Base-by-base conservation (phyloP, 2,888 invertebrate species). In the Parnassius apollo region DNA sequence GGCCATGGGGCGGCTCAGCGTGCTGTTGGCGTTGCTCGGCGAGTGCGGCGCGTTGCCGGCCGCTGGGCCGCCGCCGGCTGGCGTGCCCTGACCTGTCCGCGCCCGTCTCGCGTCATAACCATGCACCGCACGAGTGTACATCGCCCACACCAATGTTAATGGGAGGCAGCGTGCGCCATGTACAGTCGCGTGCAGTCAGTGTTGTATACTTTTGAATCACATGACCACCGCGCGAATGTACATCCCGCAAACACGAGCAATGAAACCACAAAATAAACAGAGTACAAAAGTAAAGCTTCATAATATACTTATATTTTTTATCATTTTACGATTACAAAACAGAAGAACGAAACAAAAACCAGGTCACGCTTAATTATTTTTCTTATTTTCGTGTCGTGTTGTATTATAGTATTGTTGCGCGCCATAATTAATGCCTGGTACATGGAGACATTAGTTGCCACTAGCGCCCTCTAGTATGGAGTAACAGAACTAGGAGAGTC, bases 1-100 rank as follows among this genome's bases (percentile, higher is more conserved):
- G 63, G 98, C 98, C 96, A 99, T 98, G 69, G 98, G 98, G 74
- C 98, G 94, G 87, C 97, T 98, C 68, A 98, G 93, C 69, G 98
- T 98, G 89, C 96, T 97, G 89, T 98, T 98, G 68, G 97, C 97
- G 90, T 97, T 97, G 89, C 96, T 96, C 60, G 94, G 93, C 69
- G 91, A 91, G 76, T 92, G 92, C 65, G 91, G 91, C 64, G 96
- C 97, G 18, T 48, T 54, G 83, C 96, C 13, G 49, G 13, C 49
- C 13, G 3, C 96, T 64, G 94, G 94, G 2, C 18, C 18, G 18
- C 78, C 78, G 2, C 84, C 82, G 63, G 82, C 78, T 65, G 92
- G 92, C 75, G 93, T 93, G 70, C 93, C 90, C 71, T 86, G 86
- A 74, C 91, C 91, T 89, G 78, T 18, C 65, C 72, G 75, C 76